phyloP scores from a whole-genome alignment of 2,113 vertebrate species.

The Prietella phreatophila region DNA sequence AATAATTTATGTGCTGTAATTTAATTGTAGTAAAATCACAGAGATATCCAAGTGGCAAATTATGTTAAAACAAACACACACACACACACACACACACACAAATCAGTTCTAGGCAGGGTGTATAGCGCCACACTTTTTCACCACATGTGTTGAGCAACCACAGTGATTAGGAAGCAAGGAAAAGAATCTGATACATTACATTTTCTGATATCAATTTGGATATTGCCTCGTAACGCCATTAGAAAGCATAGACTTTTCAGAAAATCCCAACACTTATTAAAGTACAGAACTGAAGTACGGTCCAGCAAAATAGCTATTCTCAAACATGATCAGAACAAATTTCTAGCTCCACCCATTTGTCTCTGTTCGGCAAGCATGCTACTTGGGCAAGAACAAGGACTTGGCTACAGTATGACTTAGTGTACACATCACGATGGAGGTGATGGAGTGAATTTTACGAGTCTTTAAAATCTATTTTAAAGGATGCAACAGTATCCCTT shows the following conservation, averaged over 20 bases:
- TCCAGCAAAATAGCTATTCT: background rate
- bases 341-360: background rate
- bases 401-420: background rate
- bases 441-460: background rate
- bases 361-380: background rate
- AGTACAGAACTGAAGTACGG: background rate
- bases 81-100: no score
- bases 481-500: no score
- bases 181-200: background rate
- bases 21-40: background rate
- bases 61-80: background rate
- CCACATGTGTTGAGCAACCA: background rate
- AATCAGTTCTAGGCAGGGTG: no score
- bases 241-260: background rate
- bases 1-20: background rate
- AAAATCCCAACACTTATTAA: background rate
- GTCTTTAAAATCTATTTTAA: no score
- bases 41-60: background rate
- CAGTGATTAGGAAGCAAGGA: background rate
- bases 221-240: background rate
- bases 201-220: background rate
- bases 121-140: background rate
- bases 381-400: background rate
- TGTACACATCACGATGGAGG: background rate
- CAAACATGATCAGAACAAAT: background rate